Percentiles rank a stretch among this genome's conserved stretches.
Evolutionary conservation across 2,888 invertebrate species (phyloP).

Genomic region (Drosophila paramelanica): DNA sequence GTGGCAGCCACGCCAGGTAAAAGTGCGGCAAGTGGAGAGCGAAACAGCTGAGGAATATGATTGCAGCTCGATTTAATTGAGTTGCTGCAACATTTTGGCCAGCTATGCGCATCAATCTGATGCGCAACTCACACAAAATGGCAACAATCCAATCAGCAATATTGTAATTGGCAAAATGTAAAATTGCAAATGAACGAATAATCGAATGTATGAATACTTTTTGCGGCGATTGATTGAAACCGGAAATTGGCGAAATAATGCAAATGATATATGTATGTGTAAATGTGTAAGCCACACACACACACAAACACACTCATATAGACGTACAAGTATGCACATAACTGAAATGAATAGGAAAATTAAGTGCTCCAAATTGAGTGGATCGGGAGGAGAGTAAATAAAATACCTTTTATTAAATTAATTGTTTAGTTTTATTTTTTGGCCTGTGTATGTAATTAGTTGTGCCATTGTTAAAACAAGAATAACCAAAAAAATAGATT

Average conservation of each 20-base stretch:
- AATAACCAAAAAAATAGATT: neutral
- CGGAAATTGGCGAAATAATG: conserved; percentile 61
- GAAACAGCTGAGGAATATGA: conserved; percentile 55
- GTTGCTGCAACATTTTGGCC: conserved; percentile 52
- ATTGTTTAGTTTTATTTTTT: neutral
- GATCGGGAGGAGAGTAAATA: conserved; percentile 17
- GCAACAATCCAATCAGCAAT: conserved; percentile 75
- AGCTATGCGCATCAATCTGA: conserved; percentile 23
- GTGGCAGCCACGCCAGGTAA: conserved; percentile 27
- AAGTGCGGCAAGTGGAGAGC: conserved; percentile 27
- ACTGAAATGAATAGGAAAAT: neutral
- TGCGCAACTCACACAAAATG: conserved; percentile 27
- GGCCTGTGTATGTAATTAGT: neutral
- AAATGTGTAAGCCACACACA: conserved; percentile 21
- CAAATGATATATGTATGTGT: conserved; percentile 35
- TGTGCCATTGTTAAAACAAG: conserved; percentile 3
- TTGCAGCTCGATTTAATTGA: conserved; percentile 75
- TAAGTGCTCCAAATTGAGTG: conserved; percentile 15
- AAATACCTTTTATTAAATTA: conserved; percentile 20
- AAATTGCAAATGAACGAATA: conserved; percentile 58
- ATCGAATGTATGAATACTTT: conserved; percentile 69
- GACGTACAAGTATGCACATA: neutral
- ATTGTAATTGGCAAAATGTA: conserved; percentile 73
- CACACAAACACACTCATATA: neutral
- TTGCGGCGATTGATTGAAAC: conserved; percentile 69